Evolutionary conservation across 2,797 vertebrate species (phyloP), one percentile per base, ranked within the genome.

Genomic region (Thunnus albacares): DNA sequence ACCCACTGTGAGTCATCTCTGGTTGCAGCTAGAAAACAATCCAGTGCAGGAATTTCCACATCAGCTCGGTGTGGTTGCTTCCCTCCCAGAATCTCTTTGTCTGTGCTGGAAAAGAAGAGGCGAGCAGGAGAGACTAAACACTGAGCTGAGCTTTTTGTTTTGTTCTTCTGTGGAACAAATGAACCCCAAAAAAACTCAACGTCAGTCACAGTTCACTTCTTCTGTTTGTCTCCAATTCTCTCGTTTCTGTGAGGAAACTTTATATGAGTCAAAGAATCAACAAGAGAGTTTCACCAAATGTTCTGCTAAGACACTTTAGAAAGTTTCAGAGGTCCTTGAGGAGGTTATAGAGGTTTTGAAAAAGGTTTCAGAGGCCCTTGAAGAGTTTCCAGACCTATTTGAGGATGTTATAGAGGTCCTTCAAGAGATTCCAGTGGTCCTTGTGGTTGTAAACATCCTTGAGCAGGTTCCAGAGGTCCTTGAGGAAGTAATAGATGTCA

Each of bases 1-100:
- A 68, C 57, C 74, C 82, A 30, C 62, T 3, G 55, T 87, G 87
- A 89, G 38, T 89, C 85, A 89, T 81, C 75, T 87, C 55, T 82
- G 87, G 71, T 77, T 26, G 24, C 33, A 69, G 64, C 41, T 67
- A 52, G 57, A 70, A 74, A 82, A 70, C 82, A 79, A 82, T 67
- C 74, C 74, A 41, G 41, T 4, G 24, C 69, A 83, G 71, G 68
- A 80, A 69, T 88, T 71, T 88, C 73, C 84, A 76, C 65, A 65
- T 66, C 75, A 5, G 55, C 49, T 81, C 35, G 18, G 55, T 73
- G 72, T 58, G 51, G 77, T 47, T 45, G 70, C 47, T 57, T 59
- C 56, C 52, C 64, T 71, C 72, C 63, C 72, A 55, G 65, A 62
- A 56, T 38, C 57, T 60, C 41, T 74, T 77, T 66, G 78, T 67